Conservation (phyloP, 2,888 invertebrate species). For the Nesidiocoris tenuis region DNA sequence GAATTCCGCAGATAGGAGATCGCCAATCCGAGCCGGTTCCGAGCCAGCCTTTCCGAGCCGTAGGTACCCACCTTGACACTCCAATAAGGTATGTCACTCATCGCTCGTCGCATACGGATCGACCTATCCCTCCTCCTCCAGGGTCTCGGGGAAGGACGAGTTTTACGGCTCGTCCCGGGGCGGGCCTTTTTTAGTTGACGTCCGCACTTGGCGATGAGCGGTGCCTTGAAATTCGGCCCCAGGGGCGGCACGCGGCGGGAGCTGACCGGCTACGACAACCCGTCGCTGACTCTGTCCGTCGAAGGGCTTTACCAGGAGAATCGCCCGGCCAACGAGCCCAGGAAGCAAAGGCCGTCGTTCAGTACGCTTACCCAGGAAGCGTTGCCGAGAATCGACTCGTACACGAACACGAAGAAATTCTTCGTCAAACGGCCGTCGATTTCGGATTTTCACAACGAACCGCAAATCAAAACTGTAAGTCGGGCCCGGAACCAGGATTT, state of each 20-base stretch:
- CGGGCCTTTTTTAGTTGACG: too few relatives aligned
- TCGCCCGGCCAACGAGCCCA: neutral
- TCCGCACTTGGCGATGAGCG: too few relatives aligned
- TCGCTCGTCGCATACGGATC: too few relatives aligned
- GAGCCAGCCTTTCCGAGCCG: too few relatives aligned
- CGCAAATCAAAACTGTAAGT: conserved; percentile 34
- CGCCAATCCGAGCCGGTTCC: too few relatives aligned
- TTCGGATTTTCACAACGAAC: conserved; percentile 74
- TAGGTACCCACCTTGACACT: too few relatives aligned
- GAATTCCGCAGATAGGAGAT: too few relatives aligned
- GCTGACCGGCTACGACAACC: conserved; percentile 46
- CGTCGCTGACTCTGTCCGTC: conserved; percentile 37
- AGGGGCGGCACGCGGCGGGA: neutral
- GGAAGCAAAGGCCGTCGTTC: conserved; percentile 58
- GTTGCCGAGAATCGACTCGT: conserved; percentile 78
- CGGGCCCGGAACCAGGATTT: neutral
- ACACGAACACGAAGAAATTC: conserved; percentile 65
- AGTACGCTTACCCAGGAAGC: conserved; percentile 74
- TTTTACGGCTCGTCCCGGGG: too few relatives aligned
- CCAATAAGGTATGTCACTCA: too few relatives aligned
- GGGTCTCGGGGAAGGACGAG: too few relatives aligned
- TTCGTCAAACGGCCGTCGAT: conserved; percentile 71
- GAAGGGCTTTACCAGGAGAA: conserved; percentile 10
- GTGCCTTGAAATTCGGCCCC: neutral
- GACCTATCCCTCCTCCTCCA: too few relatives aligned